phyloP scores from a whole-genome alignment of 92 coral and sea anemone genomes.

The Paramuricea clavata region DNA sequence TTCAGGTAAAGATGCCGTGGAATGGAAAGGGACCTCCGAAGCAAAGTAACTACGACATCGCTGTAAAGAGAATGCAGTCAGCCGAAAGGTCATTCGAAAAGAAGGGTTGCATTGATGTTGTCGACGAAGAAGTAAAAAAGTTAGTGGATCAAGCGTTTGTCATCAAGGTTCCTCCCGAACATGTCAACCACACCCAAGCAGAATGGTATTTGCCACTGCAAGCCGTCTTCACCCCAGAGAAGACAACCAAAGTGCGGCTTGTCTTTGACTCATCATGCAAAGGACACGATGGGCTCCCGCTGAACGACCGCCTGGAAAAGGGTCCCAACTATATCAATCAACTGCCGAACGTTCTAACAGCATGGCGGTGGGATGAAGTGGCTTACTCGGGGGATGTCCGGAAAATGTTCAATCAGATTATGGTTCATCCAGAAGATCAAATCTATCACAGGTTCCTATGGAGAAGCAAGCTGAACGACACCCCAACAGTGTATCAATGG shows the following conservation, averaged over 20 bases:
- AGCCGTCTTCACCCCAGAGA: conserved; percentile 56
- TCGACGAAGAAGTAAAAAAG: too few relatives aligned
- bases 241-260: conserved; percentile 47
- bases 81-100: too few relatives aligned
- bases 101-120: too few relatives aligned
- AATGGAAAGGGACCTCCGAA: too few relatives aligned
- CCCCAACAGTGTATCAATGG: conserved; percentile 58
- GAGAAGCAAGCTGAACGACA: conserved; percentile 41
- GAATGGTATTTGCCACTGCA: conserved; percentile 54
- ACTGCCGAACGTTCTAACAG: conserved; percentile 32
- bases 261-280: conserved; percentile 50
- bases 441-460: conserved; percentile 51
- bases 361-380: conserved; percentile 54
- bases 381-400: conserved; percentile 44
- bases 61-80: too few relatives aligned
- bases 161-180: too few relatives aligned
- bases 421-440: conserved; percentile 51
- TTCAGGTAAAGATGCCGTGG: too few relatives aligned
- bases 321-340: conserved; percentile 50
- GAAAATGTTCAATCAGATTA: conserved; percentile 52
- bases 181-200: too few relatives aligned
- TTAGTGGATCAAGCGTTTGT: too few relatives aligned
- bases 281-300: conserved; percentile 42
- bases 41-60: too few relatives aligned
- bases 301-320: conserved; percentile 51